phyloP scores from a whole-genome alignment of 2,888 invertebrate species.

The Cataglyphis rosenhaueri region DNA sequence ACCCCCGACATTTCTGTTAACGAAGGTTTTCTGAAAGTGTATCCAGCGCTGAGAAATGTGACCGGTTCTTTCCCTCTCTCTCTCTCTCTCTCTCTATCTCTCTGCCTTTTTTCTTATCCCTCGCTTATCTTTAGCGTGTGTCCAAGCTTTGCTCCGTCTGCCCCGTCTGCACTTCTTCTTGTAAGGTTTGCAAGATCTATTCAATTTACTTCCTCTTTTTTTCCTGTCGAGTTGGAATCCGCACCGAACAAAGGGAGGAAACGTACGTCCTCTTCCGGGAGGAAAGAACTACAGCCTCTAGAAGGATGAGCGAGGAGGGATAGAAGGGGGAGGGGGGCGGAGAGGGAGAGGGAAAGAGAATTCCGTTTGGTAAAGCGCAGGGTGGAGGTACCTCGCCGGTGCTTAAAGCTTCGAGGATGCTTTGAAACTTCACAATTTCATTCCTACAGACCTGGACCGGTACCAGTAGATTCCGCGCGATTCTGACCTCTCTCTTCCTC shows the following conservation, averaged over 20 bases:
- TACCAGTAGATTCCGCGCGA: constrained; percentile 68
- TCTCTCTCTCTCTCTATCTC: neutral
- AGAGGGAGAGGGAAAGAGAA: constrained; percentile 44
- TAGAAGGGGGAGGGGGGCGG: constrained; percentile 17
- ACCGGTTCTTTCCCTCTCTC: constrained; percentile 4
- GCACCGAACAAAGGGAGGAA: constrained; percentile 71
- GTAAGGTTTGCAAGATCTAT: constrained; percentile 69
- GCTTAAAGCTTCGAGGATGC: constrained; percentile 77
- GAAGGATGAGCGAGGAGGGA: neutral
- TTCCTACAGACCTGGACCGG: constrained; percentile 73
- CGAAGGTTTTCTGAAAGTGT: constrained; percentile 42
- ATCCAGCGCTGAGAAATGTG: constrained; percentile 30
- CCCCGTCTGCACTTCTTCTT: constrained; percentile 51
- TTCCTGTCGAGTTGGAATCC: constrained; percentile 61
- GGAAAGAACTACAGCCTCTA: constrained; percentile 55
- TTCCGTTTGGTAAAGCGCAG: constrained; percentile 66
- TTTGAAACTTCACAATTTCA: constrained; percentile 79
- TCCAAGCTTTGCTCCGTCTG: constrained; percentile 49
- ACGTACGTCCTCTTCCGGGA: constrained; percentile 67
- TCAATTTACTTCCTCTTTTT: constrained; percentile 68
- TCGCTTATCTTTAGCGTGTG: constrained; percentile 52
- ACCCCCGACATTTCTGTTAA: constrained; percentile 25
- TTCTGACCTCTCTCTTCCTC: constrained; percentile 1
- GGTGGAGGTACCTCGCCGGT: constrained; percentile 71
- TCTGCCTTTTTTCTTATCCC: neutral